phyloP scores from a whole-genome alignment of 1,140 invertebrate genomes.

The Acromyrmex charruanus region DNA sequence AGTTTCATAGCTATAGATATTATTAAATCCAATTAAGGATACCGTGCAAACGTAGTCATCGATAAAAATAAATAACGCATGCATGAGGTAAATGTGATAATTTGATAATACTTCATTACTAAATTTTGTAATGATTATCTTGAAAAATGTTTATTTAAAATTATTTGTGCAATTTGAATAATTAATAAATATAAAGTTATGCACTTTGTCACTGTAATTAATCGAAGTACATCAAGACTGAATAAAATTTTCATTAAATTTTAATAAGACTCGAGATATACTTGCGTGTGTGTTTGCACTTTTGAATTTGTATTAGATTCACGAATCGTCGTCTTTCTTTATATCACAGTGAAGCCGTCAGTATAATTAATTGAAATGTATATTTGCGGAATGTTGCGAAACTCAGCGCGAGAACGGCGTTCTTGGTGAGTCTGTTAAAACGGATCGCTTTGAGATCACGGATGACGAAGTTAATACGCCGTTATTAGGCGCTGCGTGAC shows the following conservation, averaged over 20 bases:
- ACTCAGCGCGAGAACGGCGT: slow-evolving; percentile 22
- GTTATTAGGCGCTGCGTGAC: slow-evolving; percentile 82
- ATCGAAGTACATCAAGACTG: not conserved
- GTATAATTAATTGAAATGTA: not conserved
- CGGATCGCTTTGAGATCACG: slow-evolving; percentile 78
- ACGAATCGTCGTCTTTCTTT: not conserved
- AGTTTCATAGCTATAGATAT: no score
- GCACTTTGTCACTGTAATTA: not conserved
- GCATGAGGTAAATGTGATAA: not conserved
- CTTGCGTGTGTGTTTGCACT: not conserved
- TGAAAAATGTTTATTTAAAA: not conserved
- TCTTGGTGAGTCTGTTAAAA: slow-evolving; percentile 70
- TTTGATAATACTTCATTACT: not conserved
- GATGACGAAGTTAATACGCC: slow-evolving; percentile 83
- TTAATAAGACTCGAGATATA: not conserved
- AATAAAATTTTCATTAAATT: not conserved
- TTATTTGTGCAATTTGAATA: not conserved
- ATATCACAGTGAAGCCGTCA: not conserved
- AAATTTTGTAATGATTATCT: not conserved
- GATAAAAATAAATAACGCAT: not conserved
- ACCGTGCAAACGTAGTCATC: no score
- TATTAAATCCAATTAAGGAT: no score
- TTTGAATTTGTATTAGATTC: not conserved
- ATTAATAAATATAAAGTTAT: not conserved
- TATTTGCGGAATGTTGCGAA: not conserved